Evolutionary conservation across 2,797 vertebrate genomes (phyloP), one percentile per base, ranked within the genome.

Genomic region (Poeciliopsis infans): DNA sequence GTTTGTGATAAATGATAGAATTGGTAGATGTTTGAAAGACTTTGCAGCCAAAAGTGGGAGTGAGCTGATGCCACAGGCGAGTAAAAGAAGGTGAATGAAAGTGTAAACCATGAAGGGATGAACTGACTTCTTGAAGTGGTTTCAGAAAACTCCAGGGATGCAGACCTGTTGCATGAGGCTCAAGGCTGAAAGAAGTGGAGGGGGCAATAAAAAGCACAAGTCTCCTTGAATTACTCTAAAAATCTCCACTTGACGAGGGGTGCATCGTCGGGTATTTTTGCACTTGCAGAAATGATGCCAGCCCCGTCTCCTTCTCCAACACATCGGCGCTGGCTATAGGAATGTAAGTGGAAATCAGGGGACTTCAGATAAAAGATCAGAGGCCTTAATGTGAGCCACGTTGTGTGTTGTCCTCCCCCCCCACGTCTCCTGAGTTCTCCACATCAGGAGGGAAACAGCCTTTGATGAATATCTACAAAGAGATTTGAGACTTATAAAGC

Each of bases 401-500:
- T 87, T 93, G 89, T 89, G 89, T 88, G 91, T 90, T 89, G 84
- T 90, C 91, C 90, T 86, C 70, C 20, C 49, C 2, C 82, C 79
- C 20, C 20, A 82, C 81, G 69, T 91, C 87, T 87, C 83, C 85
- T 79, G 89, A 87, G 90, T 92, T 93, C 88, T 80, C 66, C 5
- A 75, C 87, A 82, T 90, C 89, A 84, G 90, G 85, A 91, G 87
- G 41, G 82, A 90, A 89, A 82, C 76, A 75, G 89, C 82, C 91
- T 92, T 94, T 93, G 92, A 93, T 93, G 89, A 93, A 89, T 91
- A 94, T 94, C 93, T 93, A 92, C 92, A 91, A 93, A 93, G 91
- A 91, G 90, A 91, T 89, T 86, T 79, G 86, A 87, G 88, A 88
- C 78, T 84, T 83, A 89, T 90, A 90, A 93, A 90, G 92, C 83